phyloP scores from a whole-genome alignment of 2,113 vertebrate species.

The Dicentrarchus labrax region DNA sequence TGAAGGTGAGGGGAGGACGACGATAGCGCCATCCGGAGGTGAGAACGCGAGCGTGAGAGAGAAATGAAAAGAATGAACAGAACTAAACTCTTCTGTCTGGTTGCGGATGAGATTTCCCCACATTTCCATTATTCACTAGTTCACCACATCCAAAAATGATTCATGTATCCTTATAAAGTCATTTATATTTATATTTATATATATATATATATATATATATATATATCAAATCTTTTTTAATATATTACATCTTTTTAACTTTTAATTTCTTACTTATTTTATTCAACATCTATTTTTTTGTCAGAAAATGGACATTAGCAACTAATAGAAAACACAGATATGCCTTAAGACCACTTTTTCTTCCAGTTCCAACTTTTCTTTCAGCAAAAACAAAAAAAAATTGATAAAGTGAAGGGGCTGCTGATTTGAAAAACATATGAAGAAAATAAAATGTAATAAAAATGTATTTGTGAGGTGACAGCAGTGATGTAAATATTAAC shows the following conservation, averaged over 20 bases:
- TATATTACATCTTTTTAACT: background rate
- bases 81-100: background rate
- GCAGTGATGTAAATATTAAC: conserved; percentile 23
- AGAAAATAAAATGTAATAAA: background rate
- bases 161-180: background rate
- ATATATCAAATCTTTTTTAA: too few species aligned
- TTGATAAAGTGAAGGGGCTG: background rate
- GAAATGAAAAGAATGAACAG: background rate
- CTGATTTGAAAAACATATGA: conserved; percentile 2
- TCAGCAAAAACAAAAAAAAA: background rate
- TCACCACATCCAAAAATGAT: background rate
- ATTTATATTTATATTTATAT: background rate
- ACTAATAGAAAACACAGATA: too few species aligned
- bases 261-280: background rate
- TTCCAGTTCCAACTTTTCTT: background rate
- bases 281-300: background rate
- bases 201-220: too few species aligned
- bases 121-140: background rate
- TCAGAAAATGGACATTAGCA: too few species aligned
- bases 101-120: background rate
- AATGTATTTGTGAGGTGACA: conserved; percentile 13
- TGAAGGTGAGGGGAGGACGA: conserved; percentile 50
- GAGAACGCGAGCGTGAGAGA: conserved; percentile 5
- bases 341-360: background rate
- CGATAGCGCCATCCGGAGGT: conserved; percentile 80